Evolutionary conservation across 2,888 invertebrate species (phyloP), one percentile per base, ranked within the genome.

Genomic region (Chymomyza amoena): DNA sequence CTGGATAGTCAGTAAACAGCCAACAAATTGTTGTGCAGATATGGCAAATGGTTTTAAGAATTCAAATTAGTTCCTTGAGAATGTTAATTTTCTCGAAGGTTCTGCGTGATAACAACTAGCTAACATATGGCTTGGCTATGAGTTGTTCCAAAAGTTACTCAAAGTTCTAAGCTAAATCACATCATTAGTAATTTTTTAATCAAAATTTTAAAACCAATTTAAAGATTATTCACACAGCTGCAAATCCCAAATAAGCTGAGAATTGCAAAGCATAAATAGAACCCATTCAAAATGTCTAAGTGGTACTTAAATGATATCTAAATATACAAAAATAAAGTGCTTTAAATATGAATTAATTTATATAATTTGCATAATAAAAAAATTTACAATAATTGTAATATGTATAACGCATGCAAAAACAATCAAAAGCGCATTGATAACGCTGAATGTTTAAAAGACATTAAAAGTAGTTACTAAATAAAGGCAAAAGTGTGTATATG

Each of bases 321-420:
- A 10, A 45, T 15, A 62, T 51, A 57, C 54, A 57, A 25, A 7
- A 18, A 57, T 15, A 57, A 57, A 57, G 28, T 57, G 39, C 39
- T 45, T 57, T 57, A 57, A 57, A 57, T 25, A 13, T 6, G 28
- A 59, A 25, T 32, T 59, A 59, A 32, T 59, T 15, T 59, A 25
- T 32, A n/a, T 59, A 28, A 28, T 28, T 32, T 32, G 25, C 28
- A 36, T 32, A 32, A 32, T 32, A 7, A 59, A 59, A 59, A n/a
- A 5, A 59, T 45, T 5, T 39, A 59, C 7, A 59, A 25, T 59
- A 59, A 57, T 57, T 28, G 28, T 59, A 6, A 36, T n/a, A 59
- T 59, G 59, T n/a, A 32, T 7, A 32, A 60, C 10, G 28, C 13
- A 60, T 36, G 61, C 45, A 39, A 61, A 59, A 59, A 59, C 59